Evolutionary conservation across 2,888 invertebrate genomes (phyloP).

Genomic region (Aricia artaxerxes): DNA sequence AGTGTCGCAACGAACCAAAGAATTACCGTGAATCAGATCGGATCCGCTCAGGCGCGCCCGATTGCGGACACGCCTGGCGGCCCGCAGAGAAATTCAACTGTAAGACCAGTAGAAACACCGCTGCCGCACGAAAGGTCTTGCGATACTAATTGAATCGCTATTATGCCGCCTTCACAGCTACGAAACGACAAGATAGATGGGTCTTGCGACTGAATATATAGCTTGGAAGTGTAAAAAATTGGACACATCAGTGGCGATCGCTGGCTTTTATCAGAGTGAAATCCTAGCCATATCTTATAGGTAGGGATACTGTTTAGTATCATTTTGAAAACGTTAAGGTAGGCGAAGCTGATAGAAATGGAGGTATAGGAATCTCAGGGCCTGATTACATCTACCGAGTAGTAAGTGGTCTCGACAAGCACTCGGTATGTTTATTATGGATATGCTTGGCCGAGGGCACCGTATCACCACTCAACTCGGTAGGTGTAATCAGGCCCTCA

Average conservation of each 20-base stretch:
- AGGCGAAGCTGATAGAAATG: too few relatives aligned
- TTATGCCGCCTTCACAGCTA: conserved; percentile 44
- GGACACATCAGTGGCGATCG: background rate
- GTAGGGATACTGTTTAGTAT: too few relatives aligned
- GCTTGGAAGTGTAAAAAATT: background rate
- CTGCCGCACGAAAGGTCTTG: conserved; percentile 57
- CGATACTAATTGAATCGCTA: conserved; percentile 71
- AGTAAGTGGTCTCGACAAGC: too few relatives aligned
- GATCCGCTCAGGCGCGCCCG: conserved; percentile 73
- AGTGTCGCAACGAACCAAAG: conserved; percentile 63
- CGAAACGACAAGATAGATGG: background rate
- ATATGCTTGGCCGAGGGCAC: too few relatives aligned
- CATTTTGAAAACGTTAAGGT: too few relatives aligned
- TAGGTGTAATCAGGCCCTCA: too few relatives aligned
- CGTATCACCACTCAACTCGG: too few relatives aligned
- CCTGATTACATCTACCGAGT: too few relatives aligned
- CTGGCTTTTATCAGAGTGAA: background rate
- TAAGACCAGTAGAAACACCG: conserved; percentile 62
- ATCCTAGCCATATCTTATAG: background rate
- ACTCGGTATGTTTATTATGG: background rate
- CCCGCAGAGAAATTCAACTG: conserved; percentile 74
- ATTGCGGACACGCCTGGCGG: conserved; percentile 74
- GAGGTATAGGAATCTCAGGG: too few relatives aligned
- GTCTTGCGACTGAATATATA: background rate
- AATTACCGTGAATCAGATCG: conserved; percentile 70